Percentiles rank a stretch among this genome's conserved stretches.
Conservation (phyloP, 2,797 vertebrate genomes). For the Pelochelys cantorii region DNA sequence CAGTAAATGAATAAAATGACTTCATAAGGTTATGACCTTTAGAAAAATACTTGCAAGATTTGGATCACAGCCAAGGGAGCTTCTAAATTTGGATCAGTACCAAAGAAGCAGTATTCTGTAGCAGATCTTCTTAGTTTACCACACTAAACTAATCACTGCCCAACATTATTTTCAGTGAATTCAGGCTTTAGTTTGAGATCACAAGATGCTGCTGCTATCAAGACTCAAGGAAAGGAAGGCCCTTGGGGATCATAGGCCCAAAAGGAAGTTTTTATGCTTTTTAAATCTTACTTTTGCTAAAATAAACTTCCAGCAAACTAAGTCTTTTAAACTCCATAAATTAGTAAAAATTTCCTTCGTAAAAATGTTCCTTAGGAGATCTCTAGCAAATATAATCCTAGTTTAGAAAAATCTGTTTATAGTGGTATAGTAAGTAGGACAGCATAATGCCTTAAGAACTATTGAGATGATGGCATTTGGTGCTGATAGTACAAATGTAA, state of each 20-base stretch:
- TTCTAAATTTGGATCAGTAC: background rate
- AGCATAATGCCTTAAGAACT: background rate
- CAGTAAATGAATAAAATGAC: conserved; percentile 11
- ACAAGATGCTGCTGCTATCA: background rate
- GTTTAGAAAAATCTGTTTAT: background rate
- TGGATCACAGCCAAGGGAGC: background rate
- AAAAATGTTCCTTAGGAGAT: background rate
- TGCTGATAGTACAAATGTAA: background rate
- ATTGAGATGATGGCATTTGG: background rate
- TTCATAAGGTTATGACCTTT: background rate
- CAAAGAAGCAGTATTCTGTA: background rate
- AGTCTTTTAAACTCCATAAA: background rate
- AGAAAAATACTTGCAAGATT: background rate
- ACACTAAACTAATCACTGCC: background rate
- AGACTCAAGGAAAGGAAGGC: no score
- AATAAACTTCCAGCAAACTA: background rate
- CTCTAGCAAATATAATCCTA: background rate
- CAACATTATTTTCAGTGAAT: background rate
- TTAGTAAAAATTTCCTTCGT: background rate
- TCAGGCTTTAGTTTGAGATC: background rate
- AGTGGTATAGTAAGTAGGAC: background rate
- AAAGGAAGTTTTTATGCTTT: background rate
- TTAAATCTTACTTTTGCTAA: background rate
- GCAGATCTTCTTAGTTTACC: background rate
- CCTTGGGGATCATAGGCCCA: background rate